phyloP scores from a whole-genome alignment of 2,888 invertebrate species.

The Galerucella nymphaeae region DNA sequence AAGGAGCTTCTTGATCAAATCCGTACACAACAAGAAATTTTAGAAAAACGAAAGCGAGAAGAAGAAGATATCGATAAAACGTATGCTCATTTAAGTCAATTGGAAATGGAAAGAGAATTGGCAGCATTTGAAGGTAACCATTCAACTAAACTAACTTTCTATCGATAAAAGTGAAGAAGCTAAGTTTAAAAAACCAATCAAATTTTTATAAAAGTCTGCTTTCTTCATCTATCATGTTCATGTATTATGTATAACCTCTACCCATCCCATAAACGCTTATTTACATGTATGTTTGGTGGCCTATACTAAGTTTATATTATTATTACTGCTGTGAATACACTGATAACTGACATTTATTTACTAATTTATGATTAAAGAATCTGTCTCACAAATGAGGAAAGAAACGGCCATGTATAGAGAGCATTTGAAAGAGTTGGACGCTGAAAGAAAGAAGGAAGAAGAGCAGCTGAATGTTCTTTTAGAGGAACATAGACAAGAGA shows the following conservation, averaged over 20 bases:
- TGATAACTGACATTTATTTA: not conserved
- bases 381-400: conserved; percentile 46
- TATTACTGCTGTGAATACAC: not conserved
- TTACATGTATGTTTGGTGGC: no score
- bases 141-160: no score
- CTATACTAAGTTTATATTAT: no score
- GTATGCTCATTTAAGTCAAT: conserved; percentile 53
- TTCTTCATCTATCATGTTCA: not conserved
- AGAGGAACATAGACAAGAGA: conserved; percentile 52
- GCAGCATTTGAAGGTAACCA: conserved; percentile 28
- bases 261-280: no score
- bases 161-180: no score
- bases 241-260: no score
- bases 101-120: conserved; percentile 58
- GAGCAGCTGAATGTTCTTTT: conserved; percentile 54
- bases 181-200: no score
- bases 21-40: conserved; percentile 53
- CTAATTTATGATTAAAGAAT: not conserved
- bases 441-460: conserved; percentile 58
- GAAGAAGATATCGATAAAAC: conserved; percentile 58
- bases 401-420: conserved; percentile 59
- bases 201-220: no score
- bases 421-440: conserved; percentile 57
- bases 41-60: conserved; percentile 56
- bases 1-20: conserved; percentile 60